A percentile compares a stretch with the other conserved stretches of the same genome.
Conservation (phyloP, 2,888 invertebrate genomes). For the Gnatocerus cornutus region DNA sequence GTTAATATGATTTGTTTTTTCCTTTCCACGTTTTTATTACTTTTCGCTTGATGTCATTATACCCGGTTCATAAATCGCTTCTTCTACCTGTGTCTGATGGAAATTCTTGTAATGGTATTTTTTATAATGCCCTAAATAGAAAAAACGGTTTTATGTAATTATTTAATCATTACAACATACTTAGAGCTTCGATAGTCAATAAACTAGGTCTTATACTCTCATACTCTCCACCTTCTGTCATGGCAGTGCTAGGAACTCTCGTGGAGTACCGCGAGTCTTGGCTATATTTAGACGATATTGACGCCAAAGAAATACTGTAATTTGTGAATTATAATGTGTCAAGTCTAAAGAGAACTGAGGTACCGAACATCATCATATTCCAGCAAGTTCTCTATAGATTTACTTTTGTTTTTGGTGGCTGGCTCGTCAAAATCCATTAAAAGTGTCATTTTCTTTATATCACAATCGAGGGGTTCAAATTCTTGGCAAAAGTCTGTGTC, state of each 20-base stretch:
- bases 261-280: slow-evolving; percentile 44
- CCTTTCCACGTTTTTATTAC: slow-evolving; percentile 50
- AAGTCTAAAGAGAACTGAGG: too few species aligned
- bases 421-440: slow-evolving; percentile 65
- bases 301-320: slow-evolving; percentile 57
- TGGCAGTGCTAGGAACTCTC: slow-evolving; percentile 39
- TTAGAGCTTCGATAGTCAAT: slow-evolving; percentile 60
- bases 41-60: slow-evolving; percentile 65
- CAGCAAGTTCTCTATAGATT: slow-evolving; percentile 58
- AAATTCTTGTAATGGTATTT: slow-evolving; percentile 63
- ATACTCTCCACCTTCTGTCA: slow-evolving; percentile 51
- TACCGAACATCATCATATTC: slow-evolving; percentile 52
- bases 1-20: not conserved
- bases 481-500: slow-evolving; percentile 59
- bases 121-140: slow-evolving; percentile 63
- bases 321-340: not conserved
- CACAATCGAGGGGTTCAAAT: slow-evolving; percentile 60
- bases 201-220: slow-evolving; percentile 55
- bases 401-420: slow-evolving; percentile 51
- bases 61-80: slow-evolving; percentile 65
- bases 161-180: slow-evolving; percentile 50
- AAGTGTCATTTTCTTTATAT: slow-evolving; percentile 59
- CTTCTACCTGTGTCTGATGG: slow-evolving; percentile 65
- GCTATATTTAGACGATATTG: slow-evolving; percentile 56
- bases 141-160: not conserved